These are phyloP conservation scores for Sarcophaga rosellei DNA, from an alignment of 2,888 invertebrate genomes.

Conservation along the genomic window DNA sequence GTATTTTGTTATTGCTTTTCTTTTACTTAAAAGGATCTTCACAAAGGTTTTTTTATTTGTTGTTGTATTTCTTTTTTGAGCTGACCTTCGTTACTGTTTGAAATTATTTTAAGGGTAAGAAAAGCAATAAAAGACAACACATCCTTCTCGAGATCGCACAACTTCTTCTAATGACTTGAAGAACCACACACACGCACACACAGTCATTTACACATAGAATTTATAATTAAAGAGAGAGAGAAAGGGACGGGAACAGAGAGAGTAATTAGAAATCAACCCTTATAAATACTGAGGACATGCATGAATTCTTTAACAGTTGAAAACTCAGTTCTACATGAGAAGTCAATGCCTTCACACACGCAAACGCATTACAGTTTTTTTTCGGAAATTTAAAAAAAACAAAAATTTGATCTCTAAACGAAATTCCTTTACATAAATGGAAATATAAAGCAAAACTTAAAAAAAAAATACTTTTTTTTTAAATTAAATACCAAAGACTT, in stretches of 20 bases:
- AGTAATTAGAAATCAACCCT: constrained; percentile 54
- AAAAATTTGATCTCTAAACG: constrained; percentile 29
- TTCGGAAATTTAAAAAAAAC: constrained; percentile 12
- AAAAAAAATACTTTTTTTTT: background rate
- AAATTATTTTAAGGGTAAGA: constrained; percentile 49
- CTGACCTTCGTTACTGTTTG: constrained; percentile 36
- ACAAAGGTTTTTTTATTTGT: constrained; percentile 34
- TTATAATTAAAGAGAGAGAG: background rate
- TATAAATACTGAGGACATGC: constrained; percentile 54
- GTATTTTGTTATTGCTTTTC: constrained; percentile 49
- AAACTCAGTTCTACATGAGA: constrained; percentile 76
- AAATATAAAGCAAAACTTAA: constrained; percentile 9
- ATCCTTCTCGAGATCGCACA: constrained; percentile 45
- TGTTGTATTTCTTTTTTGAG: constrained; percentile 41
- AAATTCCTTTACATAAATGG: constrained; percentile 30
- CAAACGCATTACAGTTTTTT: constrained; percentile 51
- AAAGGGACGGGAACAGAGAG: background rate
- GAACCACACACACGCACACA: constrained; percentile 4
- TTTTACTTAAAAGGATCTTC: constrained; percentile 46
- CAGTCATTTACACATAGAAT: background rate
- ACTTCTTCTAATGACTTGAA: constrained; percentile 17
- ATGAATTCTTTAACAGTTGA: constrained; percentile 53
- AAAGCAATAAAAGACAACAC: constrained; percentile 28
- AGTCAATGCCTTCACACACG: constrained; percentile 74
- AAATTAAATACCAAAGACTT: constrained; percentile 58